A percentile compares a stretch with the other conserved stretches of the same genome.
phyloP scores from a whole-genome alignment of 1,140 invertebrate genomes.

The Dreissena polymorpha region DNA sequence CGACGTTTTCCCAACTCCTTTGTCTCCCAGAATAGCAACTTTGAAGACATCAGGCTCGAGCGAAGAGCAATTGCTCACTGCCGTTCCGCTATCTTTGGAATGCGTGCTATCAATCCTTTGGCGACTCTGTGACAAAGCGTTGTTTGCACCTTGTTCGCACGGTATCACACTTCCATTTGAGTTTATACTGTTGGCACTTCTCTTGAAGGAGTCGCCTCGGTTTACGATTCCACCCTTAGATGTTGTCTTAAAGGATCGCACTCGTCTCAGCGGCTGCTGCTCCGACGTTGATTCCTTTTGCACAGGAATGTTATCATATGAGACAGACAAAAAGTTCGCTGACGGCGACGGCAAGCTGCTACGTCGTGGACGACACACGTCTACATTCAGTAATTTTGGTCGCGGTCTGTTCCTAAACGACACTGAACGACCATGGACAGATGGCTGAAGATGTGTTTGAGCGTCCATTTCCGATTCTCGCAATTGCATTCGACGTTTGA shows the following conservation, averaged over 20 bases:
- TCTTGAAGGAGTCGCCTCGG: constrained; percentile 92
- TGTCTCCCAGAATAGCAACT: constrained; percentile 90
- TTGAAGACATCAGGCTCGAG: constrained; percentile 81
- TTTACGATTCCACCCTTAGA: constrained; percentile 93
- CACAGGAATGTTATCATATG: constrained; percentile 20
- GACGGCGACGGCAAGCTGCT: constrained; percentile 64
- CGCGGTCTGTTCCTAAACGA: constrained; percentile 67
- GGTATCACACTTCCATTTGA: constrained; percentile 81
- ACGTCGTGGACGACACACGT: constrained; percentile 56
- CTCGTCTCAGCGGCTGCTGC: constrained; percentile 85
- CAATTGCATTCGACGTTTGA: constrained; percentile 26
- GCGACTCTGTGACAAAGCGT: constrained; percentile 3
- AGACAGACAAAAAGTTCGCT: constrained; percentile 34
- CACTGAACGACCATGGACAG: constrained; percentile 63
- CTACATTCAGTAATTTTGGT: constrained; percentile 59
- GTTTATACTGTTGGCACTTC: constrained; percentile 84
- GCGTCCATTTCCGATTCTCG: constrained; percentile 15
- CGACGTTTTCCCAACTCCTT: constrained; percentile 81
- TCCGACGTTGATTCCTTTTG: constrained; percentile 37
- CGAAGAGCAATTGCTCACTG: constrained; percentile 22
- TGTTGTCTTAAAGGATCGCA: constrained; percentile 93
- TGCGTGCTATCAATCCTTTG: constrained; percentile 26
- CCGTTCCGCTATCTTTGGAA: constrained; percentile 1
- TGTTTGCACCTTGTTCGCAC: constrained; percentile 34
- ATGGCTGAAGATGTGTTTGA: constrained; percentile 10